Evolutionary conservation across 2,888 invertebrate genomes (phyloP).

Genomic region (Automeris io): DNA sequence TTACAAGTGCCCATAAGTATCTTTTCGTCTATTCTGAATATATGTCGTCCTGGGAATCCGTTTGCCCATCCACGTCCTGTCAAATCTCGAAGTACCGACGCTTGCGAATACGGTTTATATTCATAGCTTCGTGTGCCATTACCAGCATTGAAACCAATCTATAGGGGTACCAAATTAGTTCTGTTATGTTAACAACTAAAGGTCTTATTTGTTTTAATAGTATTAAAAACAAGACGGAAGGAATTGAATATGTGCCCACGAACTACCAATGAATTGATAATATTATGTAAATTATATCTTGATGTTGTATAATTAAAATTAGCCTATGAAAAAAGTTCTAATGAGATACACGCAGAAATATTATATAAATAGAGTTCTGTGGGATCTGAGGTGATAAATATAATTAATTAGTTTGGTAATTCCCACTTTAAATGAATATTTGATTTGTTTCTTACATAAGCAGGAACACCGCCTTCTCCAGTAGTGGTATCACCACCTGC

Average conservation of each 20-base stretch:
- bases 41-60: constrained; percentile 91
- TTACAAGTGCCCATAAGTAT: constrained; percentile 95
- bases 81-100: constrained; percentile 88
- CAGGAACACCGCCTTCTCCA: constrained; percentile 92
- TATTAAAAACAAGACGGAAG: too few species aligned
- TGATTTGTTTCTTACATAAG: constrained; percentile 80
- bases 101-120: constrained; percentile 93
- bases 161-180: constrained; percentile 16
- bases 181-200: too few species aligned
- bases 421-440: background rate
- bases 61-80: constrained; percentile 92
- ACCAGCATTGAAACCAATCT: constrained; percentile 98
- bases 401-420: too few species aligned
- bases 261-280: too few species aligned
- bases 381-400: background rate
- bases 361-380: background rate
- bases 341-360: too few species aligned
- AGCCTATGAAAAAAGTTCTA: too few species aligned
- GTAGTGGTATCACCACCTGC: constrained; percentile 92
- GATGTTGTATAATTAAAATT: too few species aligned
- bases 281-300: too few species aligned
- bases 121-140: constrained; percentile 94
- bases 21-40: constrained; percentile 96
- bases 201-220: too few species aligned
- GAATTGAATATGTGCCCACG: too few species aligned